These are phyloP conservation scores for Reinhardtius hippoglossoides DNA, from an alignment of 2,113 vertebrate genomes.

Conservation along the genomic window DNA sequence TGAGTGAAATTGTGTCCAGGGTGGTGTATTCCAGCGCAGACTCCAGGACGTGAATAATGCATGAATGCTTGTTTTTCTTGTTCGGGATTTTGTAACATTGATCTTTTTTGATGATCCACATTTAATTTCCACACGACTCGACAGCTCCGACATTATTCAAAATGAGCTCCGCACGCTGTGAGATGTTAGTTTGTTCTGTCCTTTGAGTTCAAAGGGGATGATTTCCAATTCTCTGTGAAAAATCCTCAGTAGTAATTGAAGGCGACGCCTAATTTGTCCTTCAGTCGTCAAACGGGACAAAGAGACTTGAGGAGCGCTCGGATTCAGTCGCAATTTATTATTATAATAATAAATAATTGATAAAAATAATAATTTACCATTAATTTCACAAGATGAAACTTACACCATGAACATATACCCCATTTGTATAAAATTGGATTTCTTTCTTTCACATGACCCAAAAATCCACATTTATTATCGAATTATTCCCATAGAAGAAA, in stretches of 20 bases:
- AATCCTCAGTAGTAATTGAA: neutral
- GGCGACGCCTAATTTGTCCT: slow-evolving; percentile 4
- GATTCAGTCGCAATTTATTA: neutral
- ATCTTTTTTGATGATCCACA: slow-evolving; percentile 23
- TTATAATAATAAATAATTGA: neutral
- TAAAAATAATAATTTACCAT: too few species aligned
- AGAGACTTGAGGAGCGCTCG: neutral
- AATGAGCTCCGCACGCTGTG: neutral
- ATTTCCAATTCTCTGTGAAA: neutral
- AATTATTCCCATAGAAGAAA: too few species aligned
- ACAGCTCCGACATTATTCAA: slow-evolving; percentile 25
- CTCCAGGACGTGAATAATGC: slow-evolving; percentile 32
- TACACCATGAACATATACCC: too few species aligned
- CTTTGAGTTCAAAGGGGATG: neutral
- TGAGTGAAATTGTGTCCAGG: slow-evolving; percentile 31
- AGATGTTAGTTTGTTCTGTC: slow-evolving; percentile 17
- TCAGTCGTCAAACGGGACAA: neutral
- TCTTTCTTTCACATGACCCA: too few species aligned
- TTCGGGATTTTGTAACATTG: slow-evolving; percentile 32
- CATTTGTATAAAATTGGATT: too few species aligned
- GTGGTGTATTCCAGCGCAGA: neutral
- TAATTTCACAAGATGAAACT: neutral
- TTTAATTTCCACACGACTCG: slow-evolving; percentile 21
- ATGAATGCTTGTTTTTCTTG: slow-evolving; percentile 29
- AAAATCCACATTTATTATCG: too few species aligned